Base-by-base conservation (phyloP, 2,113 vertebrate species). In the Quiscalus mexicanus region DNA sequence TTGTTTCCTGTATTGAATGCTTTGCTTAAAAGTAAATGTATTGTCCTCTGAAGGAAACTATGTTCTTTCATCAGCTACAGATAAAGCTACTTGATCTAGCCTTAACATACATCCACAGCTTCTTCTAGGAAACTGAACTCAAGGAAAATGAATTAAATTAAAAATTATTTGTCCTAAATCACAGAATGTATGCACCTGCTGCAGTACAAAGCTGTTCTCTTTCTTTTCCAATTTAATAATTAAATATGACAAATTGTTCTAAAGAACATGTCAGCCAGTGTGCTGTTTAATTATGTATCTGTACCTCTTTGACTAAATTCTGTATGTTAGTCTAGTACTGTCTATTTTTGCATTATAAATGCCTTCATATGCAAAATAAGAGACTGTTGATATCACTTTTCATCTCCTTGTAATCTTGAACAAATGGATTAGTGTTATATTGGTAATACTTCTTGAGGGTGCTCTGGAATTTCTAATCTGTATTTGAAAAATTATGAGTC, bases 401-500 rank as follows among this genome's bases (percentile, higher is more conserved):
- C 17, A 44, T 35, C 60, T 87, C 16, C 37, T 78, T 74, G 37
- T 56, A 67, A 74, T 85, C 28, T 80, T 77, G 68, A 78, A 81
- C 33, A 73, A 81, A 89, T n/a, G 8, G 33, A 62, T 88, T 90
- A 83, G 50, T 84, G 28, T 63, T 90, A 47, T 74, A 91, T 22
- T 75, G 64, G 11, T 80, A 71, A 85, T 39, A 80, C 27, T 62
- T 86, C 47, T 74, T 77, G 59, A 92, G 71, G 12, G 33, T 74
- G 47, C 67, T 91, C 68, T 83, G 56, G 42, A 63, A 71, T 93
- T 86, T 90, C 67, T 65, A 64, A 16, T 90, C 68, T 63, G 12
- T 67, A 59, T 83, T 94, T 95, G 78, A 50, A 91, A 91, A 94
- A 90, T 85, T 80, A 37, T 39, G 33, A 87, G 35, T 87, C 74